phyloP scores from a whole-genome alignment of 2,888 invertebrate genomes.

The Erynnis tages region DNA sequence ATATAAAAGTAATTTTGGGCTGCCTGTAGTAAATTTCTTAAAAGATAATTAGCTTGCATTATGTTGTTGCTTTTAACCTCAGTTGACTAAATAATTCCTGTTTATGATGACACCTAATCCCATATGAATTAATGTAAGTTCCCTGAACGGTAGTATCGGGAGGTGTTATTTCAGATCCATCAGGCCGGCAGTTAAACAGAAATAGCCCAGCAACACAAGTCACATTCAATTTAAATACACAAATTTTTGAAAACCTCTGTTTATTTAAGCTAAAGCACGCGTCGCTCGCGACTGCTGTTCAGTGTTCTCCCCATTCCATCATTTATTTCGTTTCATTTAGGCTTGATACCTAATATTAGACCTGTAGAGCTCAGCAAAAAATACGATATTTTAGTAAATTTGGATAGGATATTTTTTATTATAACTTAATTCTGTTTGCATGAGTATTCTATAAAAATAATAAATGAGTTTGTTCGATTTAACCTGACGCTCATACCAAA shows the following conservation, averaged over 20 bases:
- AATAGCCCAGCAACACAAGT: conserved; percentile 78
- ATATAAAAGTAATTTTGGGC: conserved; percentile 11
- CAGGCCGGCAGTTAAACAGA: conserved; percentile 72
- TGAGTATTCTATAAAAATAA: no score
- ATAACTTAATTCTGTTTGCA: no score
- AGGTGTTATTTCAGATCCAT: conserved; percentile 74
- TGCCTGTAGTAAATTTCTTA: conserved; percentile 14
- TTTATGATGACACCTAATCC: conserved; percentile 81
- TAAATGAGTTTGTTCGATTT: no score
- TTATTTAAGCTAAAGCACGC: conserved; percentile 77
- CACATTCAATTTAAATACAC: conserved; percentile 80
- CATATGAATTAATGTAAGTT: conserved; percentile 77
- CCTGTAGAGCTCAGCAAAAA: no score
- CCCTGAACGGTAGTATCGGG: conserved; percentile 63
- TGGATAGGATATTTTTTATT: no score
- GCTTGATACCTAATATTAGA: no score
- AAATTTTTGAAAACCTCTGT: conserved; percentile 79
- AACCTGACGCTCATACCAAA: no score
- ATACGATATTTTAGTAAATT: no score
- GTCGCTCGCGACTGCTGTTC: conserved; percentile 38
- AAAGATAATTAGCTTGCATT: conserved; percentile 54
- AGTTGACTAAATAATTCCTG: conserved; percentile 78
- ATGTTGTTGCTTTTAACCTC: conserved; percentile 76
- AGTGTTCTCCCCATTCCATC: conserved; percentile 33
- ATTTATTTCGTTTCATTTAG: conserved; percentile 35